Evolutionary conservation across 2,888 invertebrate genomes (phyloP), one percentile per base, ranked within the genome.

Genomic region (Doris montereyensis): DNA sequence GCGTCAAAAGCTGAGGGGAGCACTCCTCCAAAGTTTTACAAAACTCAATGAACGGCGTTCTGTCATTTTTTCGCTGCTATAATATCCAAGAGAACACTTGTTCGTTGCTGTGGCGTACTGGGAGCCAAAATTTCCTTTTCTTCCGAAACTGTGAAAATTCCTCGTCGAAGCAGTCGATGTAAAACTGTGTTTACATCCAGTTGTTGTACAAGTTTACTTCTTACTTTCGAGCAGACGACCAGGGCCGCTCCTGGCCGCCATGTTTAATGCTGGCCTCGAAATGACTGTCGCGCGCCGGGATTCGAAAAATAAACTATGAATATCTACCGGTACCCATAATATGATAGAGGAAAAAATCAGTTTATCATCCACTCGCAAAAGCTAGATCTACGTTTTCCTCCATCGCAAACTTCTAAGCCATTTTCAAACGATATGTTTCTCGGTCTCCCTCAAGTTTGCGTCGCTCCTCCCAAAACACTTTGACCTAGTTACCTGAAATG

Each of bases 21-120:
- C 84, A 83, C 76, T 87, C 86, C 81, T 91, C 90, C 67, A 91
- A 85, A 83, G 86, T 86, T 76, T 83, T 85, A 84, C 90, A 90
- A 83, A 90, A 88, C 74, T 88, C 89, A 24, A 87, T 86, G 84
- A 90, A 89, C 68, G 87, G 88, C 35, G 83, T 81, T 41, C 85
- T 83, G 73, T 88, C 89, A n/a, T n/a, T n/a, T n/a, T 82, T 89
- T 90, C 71, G 83, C 84, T 5, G 87, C 86, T 30, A 90, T 81
- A 79, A 88, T 85, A 72, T 89, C 89, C 30, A 90, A 83, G 83
- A 91, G 85, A 41, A 85, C 78, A 32, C 89, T 89, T n/a, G 87
- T 84, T 28, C 87, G 84, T 60, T 82, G 84, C 41, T 83, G 83
- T 1, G 84, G 83, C 62, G 87, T 85, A 30, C 76, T 70, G 26